Percentiles rank a stretch among this genome's conserved stretches.
Evolutionary conservation across 2,797 vertebrate genomes (phyloP).

Genomic region (Sparus aurata): DNA sequence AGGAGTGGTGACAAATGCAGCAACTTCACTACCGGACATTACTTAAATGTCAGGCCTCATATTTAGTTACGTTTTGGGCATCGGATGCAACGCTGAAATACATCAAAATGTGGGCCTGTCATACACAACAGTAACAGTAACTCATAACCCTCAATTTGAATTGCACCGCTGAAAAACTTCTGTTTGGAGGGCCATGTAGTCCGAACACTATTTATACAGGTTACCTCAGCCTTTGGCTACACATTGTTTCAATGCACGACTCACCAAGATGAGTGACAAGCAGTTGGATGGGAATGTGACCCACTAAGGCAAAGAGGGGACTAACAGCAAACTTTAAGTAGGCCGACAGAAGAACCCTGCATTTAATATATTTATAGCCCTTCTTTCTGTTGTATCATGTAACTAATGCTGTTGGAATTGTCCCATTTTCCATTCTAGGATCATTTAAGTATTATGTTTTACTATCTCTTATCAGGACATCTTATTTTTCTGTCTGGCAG

Average conservation of each 20-base stretch:
- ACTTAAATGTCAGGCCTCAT: too few species aligned
- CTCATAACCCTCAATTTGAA: too few species aligned
- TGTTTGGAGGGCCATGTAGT: too few species aligned
- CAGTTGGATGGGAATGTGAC: slow-evolving; percentile 25
- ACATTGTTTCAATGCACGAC: slow-evolving; percentile 25
- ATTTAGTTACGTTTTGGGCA: too few species aligned
- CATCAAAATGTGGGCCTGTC: too few species aligned
- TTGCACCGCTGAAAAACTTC: too few species aligned
- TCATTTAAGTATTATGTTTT: slow-evolving; percentile 28
- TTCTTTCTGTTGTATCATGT: slow-evolving; percentile 5
- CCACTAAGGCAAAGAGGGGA: slow-evolving; percentile 3
- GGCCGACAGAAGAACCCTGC: neutral
- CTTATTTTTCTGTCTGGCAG: neutral
- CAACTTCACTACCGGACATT: too few species aligned
- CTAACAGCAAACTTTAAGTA: slow-evolving; percentile 4
- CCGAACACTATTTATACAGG: slow-evolving; percentile 16
- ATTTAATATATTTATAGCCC: slow-evolving; percentile 3
- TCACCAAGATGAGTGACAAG: slow-evolving; percentile 42
- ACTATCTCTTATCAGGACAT: slow-evolving; percentile 16
- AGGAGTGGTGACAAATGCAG: too few species aligned
- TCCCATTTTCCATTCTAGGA: neutral
- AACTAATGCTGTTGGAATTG: slow-evolving; percentile 1
- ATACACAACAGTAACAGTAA: too few species aligned
- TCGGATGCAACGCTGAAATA: too few species aligned
- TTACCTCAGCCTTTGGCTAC: slow-evolving; percentile 24